Base-by-base conservation (phyloP, 2,113 vertebrate species). In the Ibidorhyncha struthersii region DNA sequence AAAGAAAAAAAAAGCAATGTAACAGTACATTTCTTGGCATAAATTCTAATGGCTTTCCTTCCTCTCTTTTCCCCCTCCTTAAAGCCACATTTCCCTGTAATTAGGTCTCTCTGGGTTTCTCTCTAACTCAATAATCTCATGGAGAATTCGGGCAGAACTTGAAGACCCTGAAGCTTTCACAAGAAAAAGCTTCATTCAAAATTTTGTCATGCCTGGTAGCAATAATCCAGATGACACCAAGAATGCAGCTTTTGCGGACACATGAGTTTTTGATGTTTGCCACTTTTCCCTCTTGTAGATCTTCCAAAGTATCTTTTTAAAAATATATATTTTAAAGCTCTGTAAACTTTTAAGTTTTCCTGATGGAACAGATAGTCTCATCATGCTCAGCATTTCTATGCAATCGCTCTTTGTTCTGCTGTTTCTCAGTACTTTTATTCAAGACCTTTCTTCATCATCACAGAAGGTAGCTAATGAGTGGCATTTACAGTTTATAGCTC, bases 311-410 rank as follows among this genome's bases (percentile, higher is more conserved):
- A n/a, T 47, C 36, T 91, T 59, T 65, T 74, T 71, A 7, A 69
- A 12, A 76, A 87, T 77, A 30, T 25, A 30, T 76, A 36, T 82
- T 82, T 90, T 91, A 86, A 70, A 91, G 8, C 9, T 85, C 12
- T 78, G 95, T 74, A 78, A 89, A 78, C 21, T 82, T 89, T 83
- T 76, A 91, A 6, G n/a, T 63, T 61, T 77, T 89, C 49, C 63
- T 95, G 18, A 40, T 8, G 34, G 43, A 27, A 67, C 38, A 91
- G 61, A 58, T 20, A 58, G 8, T 22, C 43, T 73, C 62, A 92
- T 41, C 34, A 91, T 66, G 45, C 43, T 55, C 23, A 96, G 41
- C 14, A 20, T 67, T 94, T 77, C 49, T 83, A 8, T 65, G 22
- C 27, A 93, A 71, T 50, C 6, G 0, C 22, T 72, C 41, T 92